phyloP scores from a whole-genome alignment of 2,113 vertebrate species.

The Cricetomys ansorgei region DNA sequence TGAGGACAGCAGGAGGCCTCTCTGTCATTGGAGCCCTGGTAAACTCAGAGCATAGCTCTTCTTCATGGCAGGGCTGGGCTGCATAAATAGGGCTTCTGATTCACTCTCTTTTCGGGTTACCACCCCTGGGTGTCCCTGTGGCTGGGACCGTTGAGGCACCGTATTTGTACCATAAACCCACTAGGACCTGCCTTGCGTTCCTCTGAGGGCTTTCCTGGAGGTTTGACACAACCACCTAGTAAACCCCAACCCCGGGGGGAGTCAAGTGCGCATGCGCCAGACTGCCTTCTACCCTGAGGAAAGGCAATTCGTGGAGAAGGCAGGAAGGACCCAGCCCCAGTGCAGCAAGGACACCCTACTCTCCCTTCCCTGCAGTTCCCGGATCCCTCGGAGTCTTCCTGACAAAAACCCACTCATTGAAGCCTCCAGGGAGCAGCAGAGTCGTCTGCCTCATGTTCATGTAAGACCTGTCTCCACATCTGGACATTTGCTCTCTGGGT shows the following conservation, averaged over 20 bases:
- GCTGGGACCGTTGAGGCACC: slow-evolving; percentile 17
- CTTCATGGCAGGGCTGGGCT: neutral
- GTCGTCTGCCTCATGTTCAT: rapidly evolving
- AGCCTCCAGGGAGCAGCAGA: rapidly evolving
- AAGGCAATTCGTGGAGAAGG: neutral
- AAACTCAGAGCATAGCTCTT: slow-evolving; percentile 29
- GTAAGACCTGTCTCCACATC: neutral
- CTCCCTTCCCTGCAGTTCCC: neutral
- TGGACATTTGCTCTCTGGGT: neutral
- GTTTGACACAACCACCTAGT: neutral
- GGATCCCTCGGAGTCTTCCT: neutral
- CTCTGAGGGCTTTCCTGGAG: neutral
- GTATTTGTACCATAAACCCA: neutral
- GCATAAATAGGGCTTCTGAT: neutral
- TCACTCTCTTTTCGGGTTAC: neutral
- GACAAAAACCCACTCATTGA: neutral
- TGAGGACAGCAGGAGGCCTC: slow-evolving; percentile 4
- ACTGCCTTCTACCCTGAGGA: neutral
- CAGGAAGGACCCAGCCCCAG: neutral
- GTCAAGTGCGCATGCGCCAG: neutral
- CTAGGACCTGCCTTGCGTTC: neutral
- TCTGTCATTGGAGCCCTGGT: neutral
- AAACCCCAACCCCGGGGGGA: neutral
- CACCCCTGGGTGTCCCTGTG: neutral
- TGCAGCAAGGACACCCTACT: neutral